Evolutionary conservation across 2,888 invertebrate species (phyloP).

Genomic region (Netelia virgata): DNA sequence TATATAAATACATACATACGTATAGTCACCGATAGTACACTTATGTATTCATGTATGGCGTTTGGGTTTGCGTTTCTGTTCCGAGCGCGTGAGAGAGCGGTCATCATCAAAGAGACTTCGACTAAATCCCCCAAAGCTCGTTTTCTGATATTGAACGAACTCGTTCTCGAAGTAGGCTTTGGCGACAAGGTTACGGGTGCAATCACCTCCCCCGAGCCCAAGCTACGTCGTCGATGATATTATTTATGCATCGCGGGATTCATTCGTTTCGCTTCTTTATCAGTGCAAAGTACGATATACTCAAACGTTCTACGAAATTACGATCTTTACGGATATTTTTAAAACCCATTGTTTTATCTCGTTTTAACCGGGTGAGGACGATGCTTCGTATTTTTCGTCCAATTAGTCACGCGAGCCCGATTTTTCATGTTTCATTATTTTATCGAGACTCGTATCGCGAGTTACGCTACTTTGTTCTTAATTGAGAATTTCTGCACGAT

Average conservation of each 20-base stretch:
- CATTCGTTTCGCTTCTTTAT: constrained; percentile 19
- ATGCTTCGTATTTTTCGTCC: neutral
- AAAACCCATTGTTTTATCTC: neutral
- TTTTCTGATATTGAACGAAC: constrained; percentile 61
- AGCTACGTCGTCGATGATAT: neutral
- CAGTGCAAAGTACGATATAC: constrained; percentile 43
- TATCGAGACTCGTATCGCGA: no score
- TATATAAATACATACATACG: neutral
- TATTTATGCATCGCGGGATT: constrained; percentile 15
- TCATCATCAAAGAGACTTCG: constrained; percentile 63
- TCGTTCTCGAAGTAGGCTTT: constrained; percentile 61
- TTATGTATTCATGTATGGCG: neutral
- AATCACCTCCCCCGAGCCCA: constrained; percentile 50
- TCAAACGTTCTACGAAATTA: constrained; percentile 1
- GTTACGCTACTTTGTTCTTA: no score
- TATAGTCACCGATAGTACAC: no score
- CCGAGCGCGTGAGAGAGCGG: constrained; percentile 51
- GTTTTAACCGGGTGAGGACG: no score
- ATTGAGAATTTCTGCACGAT: no score
- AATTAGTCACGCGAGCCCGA: neutral
- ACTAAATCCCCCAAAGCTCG: constrained; percentile 66
- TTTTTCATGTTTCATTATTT: neutral
- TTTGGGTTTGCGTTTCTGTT: constrained; percentile 29
- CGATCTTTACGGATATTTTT: neutral
- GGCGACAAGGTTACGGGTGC: constrained; percentile 61